Base-by-base conservation (phyloP, 2,888 invertebrate genomes). In the Eupithecia abbreviata region DNA sequence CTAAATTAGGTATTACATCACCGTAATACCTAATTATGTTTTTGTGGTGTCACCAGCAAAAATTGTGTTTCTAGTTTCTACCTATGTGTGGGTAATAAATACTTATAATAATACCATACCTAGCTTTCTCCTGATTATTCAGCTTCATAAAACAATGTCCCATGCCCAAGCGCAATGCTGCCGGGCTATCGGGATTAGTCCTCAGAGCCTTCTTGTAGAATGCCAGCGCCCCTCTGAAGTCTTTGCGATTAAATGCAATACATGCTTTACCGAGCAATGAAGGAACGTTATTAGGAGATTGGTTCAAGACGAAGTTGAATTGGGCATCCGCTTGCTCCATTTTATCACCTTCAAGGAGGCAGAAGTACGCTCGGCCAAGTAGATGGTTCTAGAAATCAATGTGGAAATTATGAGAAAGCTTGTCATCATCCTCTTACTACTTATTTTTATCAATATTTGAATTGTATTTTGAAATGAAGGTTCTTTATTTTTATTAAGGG, bases 251-350 rank as follows among this genome's bases (percentile, higher is more conserved):
- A 88, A 99, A 99, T 0, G 99, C 99, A 86, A 99, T 99, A 88
- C 99, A 99, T 0, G 99, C 99, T 96, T 99, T 99, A 15, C 99
- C 99, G 71, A 99, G 96, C 76, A 99, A 93, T 0, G 99, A 99
- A 0, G 99, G 99, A 80, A 99, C 99, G 94, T 99, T 99, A 85
- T 98, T 98, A 3, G 98, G 98, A 0, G 98, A 98, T 87, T 98
- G 98, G 91, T 99, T 99, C 51, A 99, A 94, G 0, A 99, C 99
- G 91, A 99, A 99, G 94, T 99, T 99, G 90, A 99, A 99, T 91
- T 99, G 99, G 0, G 99, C 98, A 96, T 99, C 99, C 0, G 99
- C 99, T 93, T 99, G 99, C 81, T 99, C 99, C 98, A 99, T 98
- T 95, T 99, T 99, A 88, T 99, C 99, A 1, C 99, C 99, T 95